phyloP scores from a whole-genome alignment of 2,888 invertebrate species.

The Agrilus biguttatus region DNA sequence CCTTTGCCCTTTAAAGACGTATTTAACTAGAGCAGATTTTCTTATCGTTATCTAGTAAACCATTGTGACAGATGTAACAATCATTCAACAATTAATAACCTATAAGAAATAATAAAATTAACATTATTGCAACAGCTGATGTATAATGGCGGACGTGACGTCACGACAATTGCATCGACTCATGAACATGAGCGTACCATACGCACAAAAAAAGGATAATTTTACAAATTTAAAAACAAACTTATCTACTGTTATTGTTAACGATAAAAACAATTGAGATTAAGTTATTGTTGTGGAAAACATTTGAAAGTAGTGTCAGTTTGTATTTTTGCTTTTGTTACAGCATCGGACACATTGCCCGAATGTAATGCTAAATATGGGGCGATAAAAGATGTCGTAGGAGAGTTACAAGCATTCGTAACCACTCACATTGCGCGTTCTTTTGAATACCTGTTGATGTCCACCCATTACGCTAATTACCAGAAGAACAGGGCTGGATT shows the following conservation, averaged over 20 bases:
- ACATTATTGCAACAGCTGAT: no score
- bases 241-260: no score
- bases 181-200: no score
- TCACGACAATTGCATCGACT: no score
- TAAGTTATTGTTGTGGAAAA: background rate
- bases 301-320: background rate
- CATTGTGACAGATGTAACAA: no score
- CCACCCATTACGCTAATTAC: constrained; percentile 64
- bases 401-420: constrained; percentile 39
- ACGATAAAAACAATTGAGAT: background rate
- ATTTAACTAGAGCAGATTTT: no score
- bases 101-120: no score
- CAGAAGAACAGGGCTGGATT: constrained; percentile 64
- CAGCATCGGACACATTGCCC: constrained; percentile 18
- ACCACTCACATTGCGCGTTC: constrained; percentile 56
- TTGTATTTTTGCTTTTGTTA: constrained; percentile 7
- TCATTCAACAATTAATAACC: no score
- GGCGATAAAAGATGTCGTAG: constrained; percentile 35
- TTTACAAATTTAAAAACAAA: constrained; percentile 4
- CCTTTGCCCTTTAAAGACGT: background rate
- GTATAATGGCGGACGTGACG: no score
- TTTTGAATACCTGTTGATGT: constrained; percentile 59
- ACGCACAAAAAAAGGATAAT: background rate
- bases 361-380: constrained; percentile 54
- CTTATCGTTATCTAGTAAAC: no score